These are phyloP conservation scores for Cistogaster globosa DNA, from an alignment of 2,888 invertebrate genomes.

Conservation along the genomic window DNA sequence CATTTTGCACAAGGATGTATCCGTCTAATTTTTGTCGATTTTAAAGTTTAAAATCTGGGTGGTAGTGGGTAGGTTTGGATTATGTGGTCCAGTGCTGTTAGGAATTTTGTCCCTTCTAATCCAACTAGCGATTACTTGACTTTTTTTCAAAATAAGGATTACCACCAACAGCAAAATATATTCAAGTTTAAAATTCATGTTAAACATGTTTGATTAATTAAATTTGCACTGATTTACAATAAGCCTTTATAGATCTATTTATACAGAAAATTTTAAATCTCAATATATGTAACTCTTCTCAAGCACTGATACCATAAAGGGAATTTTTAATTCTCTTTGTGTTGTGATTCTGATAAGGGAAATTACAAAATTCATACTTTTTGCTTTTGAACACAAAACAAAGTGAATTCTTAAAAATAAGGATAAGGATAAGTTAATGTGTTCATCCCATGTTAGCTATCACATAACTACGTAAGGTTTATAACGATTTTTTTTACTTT, in stretches of 20 bases:
- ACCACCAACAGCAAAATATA: constrained; percentile 30
- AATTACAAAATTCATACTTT: constrained; percentile 20
- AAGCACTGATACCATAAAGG: no score
- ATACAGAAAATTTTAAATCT: constrained; percentile 14
- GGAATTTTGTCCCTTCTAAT: constrained; percentile 7
- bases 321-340: constrained; percentile 3
- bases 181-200: constrained; percentile 56
- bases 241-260: constrained; percentile 17
- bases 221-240: constrained; percentile 34
- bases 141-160: constrained; percentile 21
- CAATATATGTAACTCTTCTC: constrained; percentile 3
- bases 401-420: no score
- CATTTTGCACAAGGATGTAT: no score
- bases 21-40: no score
- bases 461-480: no score
- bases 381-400: no score
- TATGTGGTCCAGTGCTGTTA: constrained; percentile 55
- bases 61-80: constrained; percentile 60
- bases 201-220: not conserved
- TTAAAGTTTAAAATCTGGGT: constrained; percentile 14
- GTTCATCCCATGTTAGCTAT: no score
- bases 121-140: constrained; percentile 27
- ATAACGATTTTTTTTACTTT: no score
- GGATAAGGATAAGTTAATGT: no score
- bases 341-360: not conserved